Percentiles rank a stretch among this genome's conserved stretches.
These are phyloP conservation scores for Thereva unica DNA, from an alignment of 2,888 invertebrate species.

Conservation along the genomic window DNA sequence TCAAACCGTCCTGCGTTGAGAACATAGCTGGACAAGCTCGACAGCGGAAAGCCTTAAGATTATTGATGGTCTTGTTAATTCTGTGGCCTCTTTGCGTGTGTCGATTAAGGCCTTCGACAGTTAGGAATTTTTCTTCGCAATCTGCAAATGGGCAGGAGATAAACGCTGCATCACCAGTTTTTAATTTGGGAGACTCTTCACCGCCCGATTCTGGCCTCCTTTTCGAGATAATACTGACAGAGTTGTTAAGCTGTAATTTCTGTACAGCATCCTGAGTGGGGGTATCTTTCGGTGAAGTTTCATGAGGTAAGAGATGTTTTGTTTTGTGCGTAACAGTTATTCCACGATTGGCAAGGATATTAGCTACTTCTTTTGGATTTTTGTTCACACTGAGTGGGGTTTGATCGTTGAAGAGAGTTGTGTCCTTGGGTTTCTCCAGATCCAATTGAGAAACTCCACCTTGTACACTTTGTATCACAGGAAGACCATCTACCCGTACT, in stretches of 20 bases:
- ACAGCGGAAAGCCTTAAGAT: slow-evolving; percentile 61
- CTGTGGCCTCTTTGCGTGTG: slow-evolving; percentile 53
- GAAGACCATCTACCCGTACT: slow-evolving; percentile 68
- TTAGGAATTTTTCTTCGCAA: slow-evolving; percentile 60
- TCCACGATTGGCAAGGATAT: slow-evolving; percentile 74
- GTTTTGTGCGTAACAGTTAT: slow-evolving; percentile 68
- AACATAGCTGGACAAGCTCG: slow-evolving; percentile 75
- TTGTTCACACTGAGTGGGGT: slow-evolving; percentile 70
- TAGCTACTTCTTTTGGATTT: slow-evolving; percentile 76
- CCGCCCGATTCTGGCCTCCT: slow-evolving; percentile 56
- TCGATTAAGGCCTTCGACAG: slow-evolving; percentile 58
- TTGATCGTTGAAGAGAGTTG: slow-evolving; percentile 72
- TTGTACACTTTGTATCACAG: slow-evolving; percentile 76
- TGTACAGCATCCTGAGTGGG: slow-evolving; percentile 58
- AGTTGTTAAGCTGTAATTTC: slow-evolving; percentile 62
- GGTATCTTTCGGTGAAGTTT: slow-evolving; percentile 52
- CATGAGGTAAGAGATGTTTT: slow-evolving; percentile 62
- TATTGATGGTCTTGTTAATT: slow-evolving; percentile 26
- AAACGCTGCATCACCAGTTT: slow-evolving; percentile 30
- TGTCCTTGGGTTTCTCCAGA: slow-evolving; percentile 60
- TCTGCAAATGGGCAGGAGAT: slow-evolving; percentile 51
- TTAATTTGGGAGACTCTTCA: slow-evolving; percentile 45
- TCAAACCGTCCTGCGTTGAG: slow-evolving; percentile 64
- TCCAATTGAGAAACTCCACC: slow-evolving; percentile 54
- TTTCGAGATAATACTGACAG: slow-evolving; percentile 66